Base-by-base conservation (phyloP, 2,888 invertebrate genomes). In the Synanthedon myopaeformis region DNA sequence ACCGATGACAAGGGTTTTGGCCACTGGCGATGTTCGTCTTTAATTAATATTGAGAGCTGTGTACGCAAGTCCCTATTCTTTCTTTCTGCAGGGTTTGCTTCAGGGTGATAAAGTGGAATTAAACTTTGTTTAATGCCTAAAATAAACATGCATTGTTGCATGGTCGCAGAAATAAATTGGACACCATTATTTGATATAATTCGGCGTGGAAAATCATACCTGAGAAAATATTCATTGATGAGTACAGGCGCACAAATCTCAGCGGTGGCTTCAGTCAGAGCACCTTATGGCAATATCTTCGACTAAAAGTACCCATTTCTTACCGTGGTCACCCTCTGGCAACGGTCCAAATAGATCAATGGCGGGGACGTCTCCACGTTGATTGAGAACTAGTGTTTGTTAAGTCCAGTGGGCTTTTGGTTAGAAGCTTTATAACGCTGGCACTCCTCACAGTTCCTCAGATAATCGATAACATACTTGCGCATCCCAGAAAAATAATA, bases 131-230 rank as follows among this genome's bases (percentile, higher is more conserved):
- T 51, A 3, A 60, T 57, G 0, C 56, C 55, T 17, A 61, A 28
- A 3, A 28, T 35, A 42, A 55, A 54, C 41, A 58, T 58, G 1
- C 35, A 42, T 50, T 60, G 60, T 23, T 62, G 60, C 62, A 60
- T 60, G 0, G 59, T 52, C 3, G 53, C 59, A 67, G 54, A 55
- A 10, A 59, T 42, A 17, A 61, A 62, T 23, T 55, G 70, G 2
- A 56, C 54, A 0, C 72, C 74, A 54, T 75, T 76, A 52, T 76
- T 71, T 42, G 59, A 61, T 3, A 68, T 63, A 1, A 76, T 54
- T 49, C 61, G 54, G 1, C 71, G 19, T 1, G 70, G 70, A 0
- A 59, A 54, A 2, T 71, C 72, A 56, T 62, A 70, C 4, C 71
- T 59, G 8, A 61, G 17, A 12, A 63, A 57, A 0, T 64, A 54